Conservation (phyloP, 2,113 vertebrate species). For the Cololabis saira region DNA sequence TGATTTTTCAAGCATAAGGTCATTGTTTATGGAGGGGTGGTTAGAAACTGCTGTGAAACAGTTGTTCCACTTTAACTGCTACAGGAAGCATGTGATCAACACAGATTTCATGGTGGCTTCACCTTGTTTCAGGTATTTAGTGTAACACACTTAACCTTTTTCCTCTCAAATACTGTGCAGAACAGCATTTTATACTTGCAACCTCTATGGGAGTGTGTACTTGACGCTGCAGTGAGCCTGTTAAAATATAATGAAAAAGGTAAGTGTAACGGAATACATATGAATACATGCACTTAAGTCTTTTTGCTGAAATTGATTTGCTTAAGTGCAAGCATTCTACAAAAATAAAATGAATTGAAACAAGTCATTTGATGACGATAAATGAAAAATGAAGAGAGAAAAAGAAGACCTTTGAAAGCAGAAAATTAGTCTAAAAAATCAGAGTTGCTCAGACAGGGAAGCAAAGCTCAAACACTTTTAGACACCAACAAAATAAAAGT, state of each 20-base stretch:
- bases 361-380: background rate
- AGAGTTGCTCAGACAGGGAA: too few relatives aligned
- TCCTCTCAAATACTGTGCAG: background rate
- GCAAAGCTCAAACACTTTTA: background rate
- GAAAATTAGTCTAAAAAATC: too few relatives aligned
- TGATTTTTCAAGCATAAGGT: slow-evolving; percentile 74
- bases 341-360: slow-evolving; percentile 10
- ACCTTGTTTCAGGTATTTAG: slow-evolving; percentile 38
- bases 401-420: too few relatives aligned
- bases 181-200: background rate
- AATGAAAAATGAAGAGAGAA: too few relatives aligned
- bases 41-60: slow-evolving; percentile 53
- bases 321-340: slow-evolving; percentile 8
- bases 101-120: slow-evolving; percentile 65
- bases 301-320: background rate
- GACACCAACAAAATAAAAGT: background rate
- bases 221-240: background rate
- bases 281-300: background rate
- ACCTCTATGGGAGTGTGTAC: background rate
- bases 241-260: background rate
- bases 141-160: slow-evolving; percentile 21
- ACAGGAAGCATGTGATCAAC: slow-evolving; percentile 44
- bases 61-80: slow-evolving; percentile 63
- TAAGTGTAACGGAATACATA: too few relatives aligned
- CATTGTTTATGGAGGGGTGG: slow-evolving; percentile 71